A percentile compares a stretch with the other conserved stretches of the same genome.
Evolutionary conservation across 2,888 invertebrate genomes (phyloP).

Genomic region (Dexiosoma caninum): DNA sequence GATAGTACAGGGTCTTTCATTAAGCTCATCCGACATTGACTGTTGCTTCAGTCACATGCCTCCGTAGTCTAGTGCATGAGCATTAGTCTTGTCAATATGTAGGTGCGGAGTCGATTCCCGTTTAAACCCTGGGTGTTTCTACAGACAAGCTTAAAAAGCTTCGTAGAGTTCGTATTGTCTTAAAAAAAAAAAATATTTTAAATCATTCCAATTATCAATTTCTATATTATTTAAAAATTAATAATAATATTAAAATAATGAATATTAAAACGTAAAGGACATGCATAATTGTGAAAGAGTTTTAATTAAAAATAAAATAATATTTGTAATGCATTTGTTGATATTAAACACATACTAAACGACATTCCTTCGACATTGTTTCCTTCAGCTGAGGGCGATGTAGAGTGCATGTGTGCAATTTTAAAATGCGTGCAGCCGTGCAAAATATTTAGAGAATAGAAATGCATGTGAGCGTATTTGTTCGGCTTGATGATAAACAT

Average conservation of each 20-base stretch:
- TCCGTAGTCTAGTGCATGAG: too few species aligned
- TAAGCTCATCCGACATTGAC: too few species aligned
- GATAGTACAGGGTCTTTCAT: too few species aligned
- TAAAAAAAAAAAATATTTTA: background rate
- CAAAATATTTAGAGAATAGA: slow-evolving; percentile 4
- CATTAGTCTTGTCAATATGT: background rate
- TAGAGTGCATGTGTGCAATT: background rate
- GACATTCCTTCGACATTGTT: too few species aligned
- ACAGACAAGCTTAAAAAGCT: too few species aligned
- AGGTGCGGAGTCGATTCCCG: too few species aligned
- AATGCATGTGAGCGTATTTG: background rate
- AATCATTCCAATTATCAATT: background rate
- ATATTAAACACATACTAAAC: background rate
- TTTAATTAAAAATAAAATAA: slow-evolving; percentile 4
- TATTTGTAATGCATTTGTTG: background rate
- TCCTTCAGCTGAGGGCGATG: too few species aligned
- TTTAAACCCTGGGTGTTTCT: too few species aligned
- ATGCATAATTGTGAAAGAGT: background rate
- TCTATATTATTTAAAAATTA: slow-evolving; percentile 4
- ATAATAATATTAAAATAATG: background rate
- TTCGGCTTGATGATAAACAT: background rate
- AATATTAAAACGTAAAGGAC: background rate
- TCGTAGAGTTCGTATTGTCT: too few species aligned
- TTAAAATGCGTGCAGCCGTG: slow-evolving; percentile 11
- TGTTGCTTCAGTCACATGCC: too few species aligned